These are phyloP conservation scores for Vesta saturnalis DNA, from an alignment of 2,888 invertebrate species.

Conservation along the genomic window DNA sequence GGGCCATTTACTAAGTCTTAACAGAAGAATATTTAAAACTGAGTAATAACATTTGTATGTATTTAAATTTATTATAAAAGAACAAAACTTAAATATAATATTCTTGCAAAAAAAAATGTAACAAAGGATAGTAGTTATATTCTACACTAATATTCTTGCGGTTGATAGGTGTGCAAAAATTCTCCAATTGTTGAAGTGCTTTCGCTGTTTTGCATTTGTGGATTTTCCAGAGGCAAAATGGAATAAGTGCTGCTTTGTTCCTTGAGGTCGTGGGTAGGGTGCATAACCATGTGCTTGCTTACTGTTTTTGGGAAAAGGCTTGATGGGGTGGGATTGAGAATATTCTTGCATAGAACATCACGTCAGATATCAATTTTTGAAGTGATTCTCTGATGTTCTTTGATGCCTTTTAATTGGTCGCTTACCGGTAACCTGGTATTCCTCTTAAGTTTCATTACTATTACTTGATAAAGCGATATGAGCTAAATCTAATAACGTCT, in stretches of 20 bases:
- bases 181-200: background rate
- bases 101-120: too few relatives aligned
- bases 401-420: background rate
- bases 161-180: background rate
- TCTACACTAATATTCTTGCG: too few relatives aligned
- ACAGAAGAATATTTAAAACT: background rate
- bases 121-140: too few relatives aligned
- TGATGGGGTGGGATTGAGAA: background rate
- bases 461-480: background rate
- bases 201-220: background rate
- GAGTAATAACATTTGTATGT: background rate
- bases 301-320: background rate
- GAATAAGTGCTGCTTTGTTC: background rate
- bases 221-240: background rate
- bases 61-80: background rate
- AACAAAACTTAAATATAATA: too few relatives aligned
- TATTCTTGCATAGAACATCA: background rate
- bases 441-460: background rate
- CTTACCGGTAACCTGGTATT: too few relatives aligned
- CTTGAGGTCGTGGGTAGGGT: background rate
- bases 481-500: background rate
- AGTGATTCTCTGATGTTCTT: background rate
- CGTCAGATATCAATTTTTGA: slow-evolving; percentile 10
- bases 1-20: background rate
- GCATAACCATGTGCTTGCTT: background rate